phyloP scores from a whole-genome alignment of 2,888 invertebrate species.

The Heteromyza rotundicornis region DNA sequence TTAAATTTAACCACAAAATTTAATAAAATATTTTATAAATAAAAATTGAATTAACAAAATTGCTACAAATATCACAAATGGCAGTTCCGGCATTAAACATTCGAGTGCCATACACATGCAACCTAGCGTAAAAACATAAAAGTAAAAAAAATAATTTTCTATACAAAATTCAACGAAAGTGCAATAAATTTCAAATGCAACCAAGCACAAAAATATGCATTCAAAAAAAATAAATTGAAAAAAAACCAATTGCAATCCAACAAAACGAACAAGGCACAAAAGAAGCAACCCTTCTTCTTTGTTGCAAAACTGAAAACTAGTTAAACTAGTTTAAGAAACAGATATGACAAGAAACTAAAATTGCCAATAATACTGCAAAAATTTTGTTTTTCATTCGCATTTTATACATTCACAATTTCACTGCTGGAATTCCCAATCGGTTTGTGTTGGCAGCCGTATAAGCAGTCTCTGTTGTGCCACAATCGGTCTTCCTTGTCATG shows the following conservation, averaged over 20 bases:
- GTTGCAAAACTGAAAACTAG: not conserved
- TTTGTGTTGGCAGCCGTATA: conserved; percentile 19
- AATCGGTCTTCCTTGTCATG: conserved; percentile 76
- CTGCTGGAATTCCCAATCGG: conserved; percentile 42
- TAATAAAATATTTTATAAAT: too few relatives aligned
- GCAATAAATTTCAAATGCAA: conserved; percentile 4
- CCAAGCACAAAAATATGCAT: too few relatives aligned
- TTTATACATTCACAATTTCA: not conserved
- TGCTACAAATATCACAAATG: not conserved
- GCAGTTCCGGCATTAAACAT: not conserved
- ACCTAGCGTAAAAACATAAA: not conserved
- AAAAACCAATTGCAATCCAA: too few relatives aligned
- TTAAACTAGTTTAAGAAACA: not conserved
- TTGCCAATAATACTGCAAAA: too few relatives aligned
- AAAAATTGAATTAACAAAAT: too few relatives aligned
- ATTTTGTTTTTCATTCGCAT: not conserved
- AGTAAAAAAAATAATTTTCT: not conserved
- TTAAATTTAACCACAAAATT: too few relatives aligned
- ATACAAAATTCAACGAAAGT: not conserved
- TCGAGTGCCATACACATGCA: not conserved
- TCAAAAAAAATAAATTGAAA: too few relatives aligned
- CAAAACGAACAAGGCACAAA: too few relatives aligned
- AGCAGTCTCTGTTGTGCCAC: conserved; percentile 12
- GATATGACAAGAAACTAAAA: not conserved
- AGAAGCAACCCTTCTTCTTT: not conserved